Evolutionary conservation across 1,140 invertebrate species (phyloP).

Genomic region (Leptestheria dahalacensis): DNA sequence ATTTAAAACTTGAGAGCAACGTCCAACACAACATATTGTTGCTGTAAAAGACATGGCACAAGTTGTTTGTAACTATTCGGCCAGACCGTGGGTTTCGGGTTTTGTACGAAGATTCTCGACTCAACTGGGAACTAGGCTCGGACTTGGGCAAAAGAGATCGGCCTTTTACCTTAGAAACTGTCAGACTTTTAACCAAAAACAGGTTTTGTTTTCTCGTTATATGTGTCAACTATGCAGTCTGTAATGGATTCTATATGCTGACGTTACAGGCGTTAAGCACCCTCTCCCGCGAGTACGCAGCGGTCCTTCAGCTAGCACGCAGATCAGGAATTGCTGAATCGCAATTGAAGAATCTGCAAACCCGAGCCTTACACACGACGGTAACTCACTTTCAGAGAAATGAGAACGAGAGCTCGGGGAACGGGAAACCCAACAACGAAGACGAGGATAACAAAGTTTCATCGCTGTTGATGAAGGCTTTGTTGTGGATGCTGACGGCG

Average conservation of each 20-base stretch:
- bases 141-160: neutral
- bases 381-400: too few species aligned
- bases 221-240: neutral
- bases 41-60: neutral
- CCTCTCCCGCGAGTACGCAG: neutral
- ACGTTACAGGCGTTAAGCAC: neutral
- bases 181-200: neutral
- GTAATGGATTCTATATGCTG: neutral
- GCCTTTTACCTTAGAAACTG: neutral
- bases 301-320: neutral
- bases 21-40: too few species aligned
- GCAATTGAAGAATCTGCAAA: neutral
- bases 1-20: too few species aligned
- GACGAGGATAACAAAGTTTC: constrained; percentile 46
- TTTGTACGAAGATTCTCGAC: neutral
- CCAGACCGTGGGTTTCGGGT: neutral
- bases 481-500: constrained; percentile 56
- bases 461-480: constrained; percentile 49
- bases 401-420: neutral
- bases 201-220: neutral
- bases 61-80: neutral
- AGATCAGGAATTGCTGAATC: neutral
- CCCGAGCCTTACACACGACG: neutral
- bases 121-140: neutral
- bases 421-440: constrained; percentile 18